Evolutionary conservation across 2,888 invertebrate species (phyloP).

Genomic region (Atrina japonica): DNA sequence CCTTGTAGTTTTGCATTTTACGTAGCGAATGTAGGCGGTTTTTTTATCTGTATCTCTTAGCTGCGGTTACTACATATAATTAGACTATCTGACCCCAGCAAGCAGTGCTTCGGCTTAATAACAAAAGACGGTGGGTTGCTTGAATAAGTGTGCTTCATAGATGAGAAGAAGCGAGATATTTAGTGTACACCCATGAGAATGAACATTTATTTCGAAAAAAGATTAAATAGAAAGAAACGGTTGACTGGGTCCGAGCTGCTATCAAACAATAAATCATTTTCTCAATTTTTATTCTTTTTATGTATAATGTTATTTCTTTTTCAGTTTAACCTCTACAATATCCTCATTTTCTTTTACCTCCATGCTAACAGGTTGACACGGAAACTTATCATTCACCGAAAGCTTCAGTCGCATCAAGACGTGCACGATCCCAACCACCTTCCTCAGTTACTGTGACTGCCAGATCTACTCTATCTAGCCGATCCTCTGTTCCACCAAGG

Average conservation of each 20-base stretch:
- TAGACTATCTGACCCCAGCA: conserved; percentile 13
- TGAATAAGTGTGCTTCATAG: conserved; percentile 48
- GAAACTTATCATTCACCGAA: conserved; percentile 68
- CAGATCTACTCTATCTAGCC: conserved; percentile 37
- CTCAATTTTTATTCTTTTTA: conserved; percentile 1
- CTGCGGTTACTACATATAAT: too few relatives aligned
- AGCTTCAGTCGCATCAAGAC: conserved; percentile 65
- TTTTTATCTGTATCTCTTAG: too few relatives aligned
- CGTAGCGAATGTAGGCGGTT: conserved; percentile 21
- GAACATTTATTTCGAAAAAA: conserved; percentile 36
- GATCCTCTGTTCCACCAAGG: conserved; percentile 47
- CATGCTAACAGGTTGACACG: conserved; percentile 67
- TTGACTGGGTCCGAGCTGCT: conserved; percentile 44
- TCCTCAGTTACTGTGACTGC: conserved; percentile 29
- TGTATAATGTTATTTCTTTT: conserved; percentile 26
- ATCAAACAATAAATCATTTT: background rate
- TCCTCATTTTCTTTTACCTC: conserved; percentile 40
- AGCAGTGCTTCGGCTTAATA: conserved; percentile 39
- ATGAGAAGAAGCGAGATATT: background rate
- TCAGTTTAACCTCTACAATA: conserved; percentile 26
- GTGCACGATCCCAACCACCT: conserved; percentile 58
- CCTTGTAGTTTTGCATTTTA: too few relatives aligned
- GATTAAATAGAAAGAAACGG: conserved; percentile 23
- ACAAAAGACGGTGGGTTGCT: conserved; percentile 55
- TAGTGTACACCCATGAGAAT: conserved; percentile 56